Evolutionary conservation across 2,888 invertebrate species (phyloP), one percentile per base, ranked within the genome.

Genomic region (Tipula confusa): DNA sequence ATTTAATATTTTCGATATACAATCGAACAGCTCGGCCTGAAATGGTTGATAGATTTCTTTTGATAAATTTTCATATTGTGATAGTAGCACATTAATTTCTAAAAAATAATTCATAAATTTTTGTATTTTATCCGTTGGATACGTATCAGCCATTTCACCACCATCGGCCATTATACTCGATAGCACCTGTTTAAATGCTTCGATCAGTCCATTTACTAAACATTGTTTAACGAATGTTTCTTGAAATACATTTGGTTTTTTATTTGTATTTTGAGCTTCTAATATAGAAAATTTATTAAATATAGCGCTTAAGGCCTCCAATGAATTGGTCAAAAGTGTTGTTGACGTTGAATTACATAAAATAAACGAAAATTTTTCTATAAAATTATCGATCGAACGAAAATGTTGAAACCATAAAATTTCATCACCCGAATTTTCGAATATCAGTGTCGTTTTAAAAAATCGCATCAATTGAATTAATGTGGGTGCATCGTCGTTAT

Each of bases 401-500:
- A 92, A 92, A 81, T 90, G 87, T 82, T 88, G 87, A 87, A 92
- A 90, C 90, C 91, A 91, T 85, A 88, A 86, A 43, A 88, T 87
- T 79, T 92, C 88, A 85, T 92, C 89, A 83, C 88, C 86, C 15
- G 87, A 84, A 83, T 90, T 88, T 84, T 90, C 87, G 86, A 91
- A 91, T 28, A 92, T 87, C 85, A 92, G 90, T 0, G 89, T 88
- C n/a, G 92, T 90, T 84, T 91, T 91, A 83, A 94, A 89, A 43
- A 96, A 90, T 31, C 95, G 91, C 87, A 96, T 91, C 83, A 95
- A 88, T 89, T 96, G 95, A 48, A 95, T 91, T 2, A 97, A 89
- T 28, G 95, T 93, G 82, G 93, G 91, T 24, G 94, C 91, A 88
- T 97, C 96, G 84, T 93, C 92, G 83, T 92, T 92, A 79, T 91